Conservation (phyloP, 2,888 invertebrate genomes). For the Apotomis turbidana region DNA sequence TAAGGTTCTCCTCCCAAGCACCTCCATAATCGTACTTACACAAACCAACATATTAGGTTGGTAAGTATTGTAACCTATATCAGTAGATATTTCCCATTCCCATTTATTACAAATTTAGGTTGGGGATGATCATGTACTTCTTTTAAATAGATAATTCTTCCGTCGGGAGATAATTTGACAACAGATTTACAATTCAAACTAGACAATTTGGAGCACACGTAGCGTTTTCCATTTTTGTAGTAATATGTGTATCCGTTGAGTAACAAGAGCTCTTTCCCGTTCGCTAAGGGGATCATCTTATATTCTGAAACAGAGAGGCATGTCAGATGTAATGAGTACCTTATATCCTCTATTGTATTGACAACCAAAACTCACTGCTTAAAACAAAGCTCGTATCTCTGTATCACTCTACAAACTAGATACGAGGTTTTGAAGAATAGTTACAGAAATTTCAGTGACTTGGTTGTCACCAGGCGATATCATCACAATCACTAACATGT, state of each 20-base stretch:
- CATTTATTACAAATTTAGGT: constrained; percentile 3
- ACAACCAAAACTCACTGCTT: no score
- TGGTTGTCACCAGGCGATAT: no score
- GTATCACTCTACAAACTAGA: no score
- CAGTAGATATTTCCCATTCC: constrained; percentile 10
- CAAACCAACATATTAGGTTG: no score
- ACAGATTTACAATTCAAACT: constrained; percentile 18
- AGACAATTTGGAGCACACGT: constrained; percentile 17
- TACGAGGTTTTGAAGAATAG: no score
- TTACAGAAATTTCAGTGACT: no score
- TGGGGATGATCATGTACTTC: constrained; percentile 14
- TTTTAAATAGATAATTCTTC: neutral
- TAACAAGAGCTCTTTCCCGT: constrained; percentile 9
- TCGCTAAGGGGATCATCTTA: constrained; percentile 7
- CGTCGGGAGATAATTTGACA: constrained; percentile 1
- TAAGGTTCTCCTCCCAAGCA: no score
- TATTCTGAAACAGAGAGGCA: constrained; percentile 6
- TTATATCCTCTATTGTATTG: no score
- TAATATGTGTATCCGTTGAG: constrained; percentile 21
- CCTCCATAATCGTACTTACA: no score
- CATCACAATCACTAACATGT: no score
- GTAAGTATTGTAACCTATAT: neutral
- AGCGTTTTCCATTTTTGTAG: constrained; percentile 14
- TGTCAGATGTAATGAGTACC: no score
- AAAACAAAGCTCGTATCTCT: no score